Base-by-base conservation (phyloP, 2,797 vertebrate genomes). In the Halcyon badia region DNA sequence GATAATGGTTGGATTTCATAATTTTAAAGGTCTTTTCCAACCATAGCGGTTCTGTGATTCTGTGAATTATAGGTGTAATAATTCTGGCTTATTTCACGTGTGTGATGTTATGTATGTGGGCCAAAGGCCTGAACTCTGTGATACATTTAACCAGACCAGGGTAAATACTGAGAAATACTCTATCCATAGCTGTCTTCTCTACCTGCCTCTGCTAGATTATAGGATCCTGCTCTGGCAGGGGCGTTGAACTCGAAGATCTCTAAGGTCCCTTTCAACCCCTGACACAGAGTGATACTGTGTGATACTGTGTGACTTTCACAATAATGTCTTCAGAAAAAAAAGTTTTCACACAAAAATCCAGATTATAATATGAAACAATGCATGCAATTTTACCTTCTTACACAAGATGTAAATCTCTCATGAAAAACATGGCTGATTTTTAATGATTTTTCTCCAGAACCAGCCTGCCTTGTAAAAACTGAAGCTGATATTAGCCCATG, bases 391-490 rank as follows among this genome's bases (percentile, higher is more conserved):
- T 91, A 69, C 94, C 72, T 87, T 62, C 49, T 97, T 90, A 81
- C 25, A 56, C 41, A 89, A 73, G 76, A 92, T 46, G 88, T 89
- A 97, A 97, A 98, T 97, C 42, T 89, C 37, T 97, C 57, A 96
- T 97, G 97, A 98, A 93, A 97, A 95, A 81, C 25, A n/a, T 21
- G 58, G 94, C 97, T 97, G 98, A 98, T 98, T 97, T 98, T 98
- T 97, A 97, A 98, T 98, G 91, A 91, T 93, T 90, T 97, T 96
- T 87, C 80, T 95, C 37, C 77, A 94, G 97, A 97, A 95, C 60
- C 73, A 95, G 35, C 68, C 60, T 70, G 97, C 97, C 94, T 97
- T 98, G 96, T 97, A 83, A 91, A 97, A 97, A 93, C 81, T 87
- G 73, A 97, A 97, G 82, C 21, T 96, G 96, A 87, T 97, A 96